A percentile compares a stretch with the other conserved stretches of the same genome.
These are phyloP conservation scores for Heteromormyrus szaboi DNA, from an alignment of 2,797 vertebrate genomes.

Conservation along the genomic window DNA sequence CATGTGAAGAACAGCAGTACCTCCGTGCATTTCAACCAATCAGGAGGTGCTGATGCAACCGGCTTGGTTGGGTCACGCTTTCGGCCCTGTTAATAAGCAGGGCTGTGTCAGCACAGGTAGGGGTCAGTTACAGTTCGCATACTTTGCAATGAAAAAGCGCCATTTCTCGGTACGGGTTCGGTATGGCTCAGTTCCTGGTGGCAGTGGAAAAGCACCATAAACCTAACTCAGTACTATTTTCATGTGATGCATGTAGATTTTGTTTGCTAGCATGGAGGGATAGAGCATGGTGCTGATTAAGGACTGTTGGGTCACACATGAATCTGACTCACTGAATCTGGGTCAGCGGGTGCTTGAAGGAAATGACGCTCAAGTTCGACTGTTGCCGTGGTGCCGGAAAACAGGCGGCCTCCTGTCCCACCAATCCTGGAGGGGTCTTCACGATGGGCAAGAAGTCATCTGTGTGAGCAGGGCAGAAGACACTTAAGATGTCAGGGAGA, in stretches of 20 bases:
- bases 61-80: background rate
- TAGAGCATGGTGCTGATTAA: background rate
- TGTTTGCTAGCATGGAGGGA: background rate
- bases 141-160: background rate
- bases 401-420: conserved; percentile 71
- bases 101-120: background rate
- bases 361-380: conserved; percentile 69
- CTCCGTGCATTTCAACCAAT: background rate
- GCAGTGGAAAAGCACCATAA: background rate
- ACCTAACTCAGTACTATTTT: background rate
- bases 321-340: conserved; percentile 74
- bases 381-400: conserved; percentile 52
- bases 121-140: background rate
- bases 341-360: conserved; percentile 79
- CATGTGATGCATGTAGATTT: background rate
- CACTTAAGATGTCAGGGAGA: background rate
- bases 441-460: conserved; percentile 72
- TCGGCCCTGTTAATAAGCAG: background rate
- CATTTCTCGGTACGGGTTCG: background rate
- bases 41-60: background rate
- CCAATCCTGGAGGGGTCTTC: conserved; percentile 72
- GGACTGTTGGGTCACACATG: background rate
- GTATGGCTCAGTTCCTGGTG: background rate
- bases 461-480: conserved; percentile 18
- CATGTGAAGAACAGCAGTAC: background rate